Evolutionary conservation across 2,113 vertebrate species (phyloP).

Genomic region (Mugil cephalus): DNA sequence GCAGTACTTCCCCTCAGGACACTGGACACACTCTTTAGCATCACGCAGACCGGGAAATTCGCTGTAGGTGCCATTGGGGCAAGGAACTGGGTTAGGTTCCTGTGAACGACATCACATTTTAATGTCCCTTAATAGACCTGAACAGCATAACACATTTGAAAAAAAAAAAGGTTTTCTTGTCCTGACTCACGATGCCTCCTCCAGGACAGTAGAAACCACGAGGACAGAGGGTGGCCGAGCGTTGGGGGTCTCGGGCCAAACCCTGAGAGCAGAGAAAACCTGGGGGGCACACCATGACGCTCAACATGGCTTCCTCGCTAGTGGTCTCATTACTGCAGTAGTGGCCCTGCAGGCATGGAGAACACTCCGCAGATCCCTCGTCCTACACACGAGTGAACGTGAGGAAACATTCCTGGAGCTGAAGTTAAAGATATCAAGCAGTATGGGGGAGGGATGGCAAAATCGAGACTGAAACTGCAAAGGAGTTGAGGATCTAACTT

Average conservation of each 20-base stretch:
- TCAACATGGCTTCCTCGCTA: constrained; percentile 88
- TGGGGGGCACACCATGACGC: constrained; percentile 86
- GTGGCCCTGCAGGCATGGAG: constrained; percentile 86
- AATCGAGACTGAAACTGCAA: constrained; percentile 37
- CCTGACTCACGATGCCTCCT: constrained; percentile 84
- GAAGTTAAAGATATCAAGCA: constrained; percentile 65
- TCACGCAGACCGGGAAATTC: constrained; percentile 83
- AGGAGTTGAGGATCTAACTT: constrained; percentile 35
- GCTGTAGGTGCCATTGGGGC: constrained; percentile 89
- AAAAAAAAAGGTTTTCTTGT: background rate
- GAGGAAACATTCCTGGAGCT: constrained; percentile 51
- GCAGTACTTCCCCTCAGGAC: constrained; percentile 88
- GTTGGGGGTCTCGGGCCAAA: constrained; percentile 84
- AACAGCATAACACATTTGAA: background rate
- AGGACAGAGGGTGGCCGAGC: constrained; percentile 85
- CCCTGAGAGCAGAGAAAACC: constrained; percentile 89
- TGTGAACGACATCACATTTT: constrained; percentile 47
- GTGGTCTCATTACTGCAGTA: constrained; percentile 89
- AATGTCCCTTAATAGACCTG: background rate
- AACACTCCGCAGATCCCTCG: constrained; percentile 84
- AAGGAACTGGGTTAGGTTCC: constrained; percentile 85
- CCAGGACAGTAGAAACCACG: constrained; percentile 89
- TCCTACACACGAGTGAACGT: constrained; percentile 79
- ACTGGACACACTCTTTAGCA: constrained; percentile 81
- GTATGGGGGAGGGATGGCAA: constrained; percentile 64